Conservation (phyloP, 2,113 vertebrate species). For the Henicopernis longicauda region DNA sequence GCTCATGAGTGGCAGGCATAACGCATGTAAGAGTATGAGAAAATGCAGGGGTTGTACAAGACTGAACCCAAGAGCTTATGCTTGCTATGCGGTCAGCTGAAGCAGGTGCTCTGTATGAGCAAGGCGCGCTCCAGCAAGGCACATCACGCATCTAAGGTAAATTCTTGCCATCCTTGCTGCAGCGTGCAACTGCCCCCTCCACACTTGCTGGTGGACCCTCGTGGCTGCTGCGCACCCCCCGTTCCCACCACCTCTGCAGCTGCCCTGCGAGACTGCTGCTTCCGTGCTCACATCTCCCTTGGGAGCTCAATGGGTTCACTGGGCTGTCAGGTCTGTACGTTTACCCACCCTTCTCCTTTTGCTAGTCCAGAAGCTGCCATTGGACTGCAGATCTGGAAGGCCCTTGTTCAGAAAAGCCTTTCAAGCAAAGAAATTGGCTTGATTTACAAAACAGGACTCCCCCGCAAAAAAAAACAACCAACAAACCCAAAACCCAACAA, state of each 20-base stretch:
- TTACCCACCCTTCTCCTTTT: background rate
- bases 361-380: background rate
- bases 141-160: accelerated
- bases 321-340: background rate
- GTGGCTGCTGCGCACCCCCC: accelerated
- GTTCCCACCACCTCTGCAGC: background rate
- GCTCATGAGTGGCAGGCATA: background rate
- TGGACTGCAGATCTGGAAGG: background rate
- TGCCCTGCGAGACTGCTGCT: accelerated
- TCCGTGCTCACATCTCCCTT: accelerated
- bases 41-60: background rate
- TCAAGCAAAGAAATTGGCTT: background rate
- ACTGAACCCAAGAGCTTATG: background rate
- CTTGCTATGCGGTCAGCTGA: background rate
- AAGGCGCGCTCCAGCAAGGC: background rate
- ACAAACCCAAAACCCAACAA: background rate
- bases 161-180: background rate
- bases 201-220: background rate
- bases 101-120: background rate
- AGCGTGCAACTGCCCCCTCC: background rate
- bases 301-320: background rate
- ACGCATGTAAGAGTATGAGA: accelerated
- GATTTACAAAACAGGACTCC: background rate
- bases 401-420: background rate
- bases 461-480: background rate